Base-by-base conservation (phyloP, 2,113 vertebrate species). In the Chionomys nivalis region DNA sequence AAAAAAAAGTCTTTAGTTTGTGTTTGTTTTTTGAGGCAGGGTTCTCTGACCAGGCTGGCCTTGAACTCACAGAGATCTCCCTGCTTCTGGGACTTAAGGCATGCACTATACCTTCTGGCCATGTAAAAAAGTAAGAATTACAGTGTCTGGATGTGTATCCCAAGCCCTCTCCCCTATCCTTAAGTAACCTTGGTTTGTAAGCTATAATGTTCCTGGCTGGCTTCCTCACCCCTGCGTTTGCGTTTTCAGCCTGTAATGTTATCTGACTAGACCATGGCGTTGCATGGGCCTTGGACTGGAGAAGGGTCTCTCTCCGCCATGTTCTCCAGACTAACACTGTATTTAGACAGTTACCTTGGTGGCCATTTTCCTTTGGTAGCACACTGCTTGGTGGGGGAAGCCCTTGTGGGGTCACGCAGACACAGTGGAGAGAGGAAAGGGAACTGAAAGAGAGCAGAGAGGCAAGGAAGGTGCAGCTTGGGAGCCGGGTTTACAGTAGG, bases 371-470 rank as follows among this genome's bases (percentile, higher is more conserved):
- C 66, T 61, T 68, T 12, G 16, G 79, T 3, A 26, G 6, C 58
- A 21, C 19, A 9, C n/a, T 61, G 58, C 73, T 47, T 14, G 89
- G 72, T 79, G 6, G 78, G 70, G 89, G 68, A 36, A 7, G 78
- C 61, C 1, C 28, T 66, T 9, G 0, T 49, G 79, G 73, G 66
- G 76, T 81, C 95, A 2, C 1, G 3, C 1, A 44, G 72, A 12
- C 73, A 7, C 23, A 9, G 73, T 68, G 1, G 65, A 49, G 14
- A 23, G n/a, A 26, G 63, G 87, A 91, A 89, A 21, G 70, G 95
- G 94, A 96, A 97, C 75, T 49, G 92, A 95, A 36, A 94, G 61
- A 36, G 17, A 58, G 58, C 73, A 33, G 23, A 73, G 85, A 85
- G 4, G 49, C 55, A 5, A 44, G 0, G 7, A 44, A 31, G 63